Evolutionary conservation across 2,797 vertebrate species (phyloP).

Genomic region (Antrozous pallidus): DNA sequence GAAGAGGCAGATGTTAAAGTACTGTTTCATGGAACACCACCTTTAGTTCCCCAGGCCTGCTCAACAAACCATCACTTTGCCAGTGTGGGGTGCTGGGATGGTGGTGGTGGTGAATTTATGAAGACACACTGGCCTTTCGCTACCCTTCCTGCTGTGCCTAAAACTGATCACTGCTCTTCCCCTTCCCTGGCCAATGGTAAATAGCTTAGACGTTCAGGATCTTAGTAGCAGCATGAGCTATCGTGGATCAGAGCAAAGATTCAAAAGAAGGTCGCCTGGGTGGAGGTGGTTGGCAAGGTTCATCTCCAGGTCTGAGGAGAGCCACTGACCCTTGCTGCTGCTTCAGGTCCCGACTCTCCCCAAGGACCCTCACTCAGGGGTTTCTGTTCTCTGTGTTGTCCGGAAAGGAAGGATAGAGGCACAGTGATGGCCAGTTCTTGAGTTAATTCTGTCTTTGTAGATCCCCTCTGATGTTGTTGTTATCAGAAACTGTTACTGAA

Average conservation of each 20-base stretch:
- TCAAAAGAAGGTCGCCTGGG: background rate
- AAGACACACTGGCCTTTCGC: background rate
- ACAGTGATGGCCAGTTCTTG: background rate
- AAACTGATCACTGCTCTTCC: background rate
- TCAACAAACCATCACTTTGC: background rate
- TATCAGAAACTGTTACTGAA: background rate
- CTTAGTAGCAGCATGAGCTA: background rate
- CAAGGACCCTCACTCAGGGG: background rate
- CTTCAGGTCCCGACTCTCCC: background rate
- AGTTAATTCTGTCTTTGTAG: background rate
- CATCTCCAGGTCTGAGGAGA: rapidly evolving
- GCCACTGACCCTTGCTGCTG: background rate
- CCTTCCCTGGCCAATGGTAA: background rate
- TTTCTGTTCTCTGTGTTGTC: background rate
- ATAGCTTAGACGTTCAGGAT: background rate
- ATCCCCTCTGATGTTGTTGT: background rate
- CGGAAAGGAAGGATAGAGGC: background rate
- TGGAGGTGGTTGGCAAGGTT: background rate
- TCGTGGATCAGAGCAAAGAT: background rate
- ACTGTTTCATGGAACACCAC: background rate
- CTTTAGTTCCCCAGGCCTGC: too few relatives aligned
- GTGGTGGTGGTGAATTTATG: rapidly evolving
- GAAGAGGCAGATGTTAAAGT: background rate
- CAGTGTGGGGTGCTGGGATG: background rate
- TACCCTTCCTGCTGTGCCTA: background rate